Percentiles rank a stretch among this genome's conserved stretches.
phyloP scores from a whole-genome alignment of 2,888 invertebrate genomes.

The Diogma glabrata region DNA sequence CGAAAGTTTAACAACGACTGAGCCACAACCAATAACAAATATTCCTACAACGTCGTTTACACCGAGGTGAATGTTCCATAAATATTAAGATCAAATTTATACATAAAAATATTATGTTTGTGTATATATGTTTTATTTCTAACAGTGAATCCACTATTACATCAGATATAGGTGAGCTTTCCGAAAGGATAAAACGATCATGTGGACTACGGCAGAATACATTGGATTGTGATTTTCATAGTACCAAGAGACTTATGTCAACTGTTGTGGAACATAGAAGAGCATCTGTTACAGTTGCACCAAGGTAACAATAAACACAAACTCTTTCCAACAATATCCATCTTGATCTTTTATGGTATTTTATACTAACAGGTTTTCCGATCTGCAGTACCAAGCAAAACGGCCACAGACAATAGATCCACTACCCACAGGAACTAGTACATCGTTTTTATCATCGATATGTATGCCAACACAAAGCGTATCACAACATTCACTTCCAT shows the following conservation, averaged over 20 bases:
- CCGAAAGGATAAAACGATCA: constrained; percentile 49
- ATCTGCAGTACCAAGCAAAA: constrained; percentile 23
- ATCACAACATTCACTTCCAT: not conserved
- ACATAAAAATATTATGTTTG: too few relatives aligned
- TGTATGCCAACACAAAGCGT: constrained; percentile 1
- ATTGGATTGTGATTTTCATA: constrained; percentile 48
- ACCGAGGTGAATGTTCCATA: not conserved
- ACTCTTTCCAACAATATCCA: not conserved
- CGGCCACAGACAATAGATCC: constrained; percentile 7
- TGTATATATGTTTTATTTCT: too few relatives aligned
- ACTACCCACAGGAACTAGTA: too few relatives aligned
- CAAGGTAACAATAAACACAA: constrained; percentile 25
- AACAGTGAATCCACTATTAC: too few relatives aligned
- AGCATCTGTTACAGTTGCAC: constrained; percentile 33
- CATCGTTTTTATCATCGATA: not conserved
- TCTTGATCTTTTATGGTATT: not conserved
- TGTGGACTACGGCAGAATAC: constrained; percentile 55
- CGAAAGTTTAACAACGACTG: constrained; percentile 12
- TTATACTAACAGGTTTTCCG: constrained; percentile 21
- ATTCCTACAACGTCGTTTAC: not conserved
- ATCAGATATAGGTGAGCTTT: constrained; percentile 57
- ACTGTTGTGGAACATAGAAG: constrained; percentile 32
- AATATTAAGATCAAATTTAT: too few relatives aligned
- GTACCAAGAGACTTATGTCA: constrained; percentile 35
- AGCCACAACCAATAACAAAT: not conserved